These are phyloP conservation scores for Pyrgilauda ruficollis DNA, from an alignment of 2,113 vertebrate genomes.

Conservation along the genomic window DNA sequence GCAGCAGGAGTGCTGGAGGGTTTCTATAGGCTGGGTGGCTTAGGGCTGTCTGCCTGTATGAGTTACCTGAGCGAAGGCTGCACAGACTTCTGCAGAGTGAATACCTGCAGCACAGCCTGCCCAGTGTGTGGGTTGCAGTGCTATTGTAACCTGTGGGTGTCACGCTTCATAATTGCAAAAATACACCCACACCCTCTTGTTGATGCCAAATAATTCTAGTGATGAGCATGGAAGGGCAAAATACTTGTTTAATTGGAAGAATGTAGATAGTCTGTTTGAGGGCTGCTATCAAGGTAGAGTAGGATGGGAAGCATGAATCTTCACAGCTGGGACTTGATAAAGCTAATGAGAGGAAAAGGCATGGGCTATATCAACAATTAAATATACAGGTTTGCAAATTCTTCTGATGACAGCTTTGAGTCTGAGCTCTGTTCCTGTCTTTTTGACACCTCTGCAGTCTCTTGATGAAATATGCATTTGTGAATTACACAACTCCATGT, in stretches of 20 bases:
- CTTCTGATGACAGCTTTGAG: not conserved
- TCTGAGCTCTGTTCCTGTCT: not conserved
- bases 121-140: not conserved
- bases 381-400: not conserved
- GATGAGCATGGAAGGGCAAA: not conserved
- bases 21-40: not conserved
- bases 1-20: not conserved
- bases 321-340: not conserved
- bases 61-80: not conserved
- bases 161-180: not conserved
- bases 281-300: not conserved
- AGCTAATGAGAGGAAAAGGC: not conserved
- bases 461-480: slow-evolving; percentile 5
- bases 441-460: not conserved
- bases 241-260: not conserved
- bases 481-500: not conserved
- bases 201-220: not conserved
- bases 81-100: not conserved
- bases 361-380: not conserved
- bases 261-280: not conserved
- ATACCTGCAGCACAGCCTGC: not conserved
- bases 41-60: not conserved
- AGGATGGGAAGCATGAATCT: not conserved
- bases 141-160: not conserved
- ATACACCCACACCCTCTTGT: not conserved